A percentile compares a stretch with the other conserved stretches of the same genome.
Conservation (phyloP, 2,113 vertebrate species). For the Manacus vitellinus region DNA sequence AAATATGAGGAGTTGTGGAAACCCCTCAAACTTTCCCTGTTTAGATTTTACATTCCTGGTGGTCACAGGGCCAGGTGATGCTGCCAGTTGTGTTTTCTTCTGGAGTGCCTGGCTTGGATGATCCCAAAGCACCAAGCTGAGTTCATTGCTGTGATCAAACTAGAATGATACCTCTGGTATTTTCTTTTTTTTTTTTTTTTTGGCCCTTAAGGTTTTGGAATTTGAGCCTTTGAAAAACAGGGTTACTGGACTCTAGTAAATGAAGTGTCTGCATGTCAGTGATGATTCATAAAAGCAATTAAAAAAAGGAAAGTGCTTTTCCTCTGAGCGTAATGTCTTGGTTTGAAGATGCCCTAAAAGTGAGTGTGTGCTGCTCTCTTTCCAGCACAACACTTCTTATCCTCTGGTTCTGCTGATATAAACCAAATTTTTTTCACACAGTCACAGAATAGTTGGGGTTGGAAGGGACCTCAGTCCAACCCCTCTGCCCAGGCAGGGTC, state of each 20-base stretch:
- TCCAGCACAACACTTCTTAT: background rate
- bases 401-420: background rate
- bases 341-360: background rate
- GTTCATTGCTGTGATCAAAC: background rate
- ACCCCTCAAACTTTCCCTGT: background rate
- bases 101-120: background rate
- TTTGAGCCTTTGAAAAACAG: background rate
- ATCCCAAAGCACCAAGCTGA: background rate
- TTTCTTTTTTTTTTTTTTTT: background rate
- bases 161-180: background rate
- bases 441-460: background rate
- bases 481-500: background rate
- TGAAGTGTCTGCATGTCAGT: background rate
- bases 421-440: background rate
- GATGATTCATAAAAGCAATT: conserved; percentile 63
- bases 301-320: conserved; percentile 51
- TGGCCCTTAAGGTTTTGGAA: background rate
- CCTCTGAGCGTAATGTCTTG: background rate
- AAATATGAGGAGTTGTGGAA: background rate
- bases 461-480: background rate
- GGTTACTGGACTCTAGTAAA: conserved; percentile 22
- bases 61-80: background rate
- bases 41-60: background rate
- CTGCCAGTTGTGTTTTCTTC: background rate
- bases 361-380: background rate